A percentile compares a stretch with the other conserved stretches of the same genome.
These are phyloP conservation scores for Tinea trinotella DNA, from an alignment of 2,888 invertebrate species.

Conservation along the genomic window DNA sequence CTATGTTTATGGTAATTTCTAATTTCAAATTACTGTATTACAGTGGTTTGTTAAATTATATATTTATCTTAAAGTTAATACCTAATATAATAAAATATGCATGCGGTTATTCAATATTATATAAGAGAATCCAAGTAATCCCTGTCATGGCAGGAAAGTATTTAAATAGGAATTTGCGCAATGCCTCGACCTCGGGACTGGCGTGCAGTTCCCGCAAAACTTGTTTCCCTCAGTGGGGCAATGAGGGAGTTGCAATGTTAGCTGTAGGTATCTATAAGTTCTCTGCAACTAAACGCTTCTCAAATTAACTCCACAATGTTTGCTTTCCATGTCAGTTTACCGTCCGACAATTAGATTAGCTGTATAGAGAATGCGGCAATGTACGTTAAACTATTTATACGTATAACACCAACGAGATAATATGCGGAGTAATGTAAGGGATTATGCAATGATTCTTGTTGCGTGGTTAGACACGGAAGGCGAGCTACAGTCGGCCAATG, in stretches of 20 bases:
- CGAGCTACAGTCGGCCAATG: slow-evolving; percentile 53
- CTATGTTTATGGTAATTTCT: too few relatives aligned
- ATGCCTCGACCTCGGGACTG: slow-evolving; percentile 49
- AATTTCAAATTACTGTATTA: too few relatives aligned
- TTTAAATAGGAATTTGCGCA: slow-evolving; percentile 53
- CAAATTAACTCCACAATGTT: slow-evolving; percentile 2
- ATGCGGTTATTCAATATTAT: neutral
- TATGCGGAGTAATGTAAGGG: slow-evolving; percentile 12
- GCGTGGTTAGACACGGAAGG: slow-evolving; percentile 62
- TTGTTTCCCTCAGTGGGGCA: slow-evolving; percentile 33
- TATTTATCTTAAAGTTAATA: too few relatives aligned
- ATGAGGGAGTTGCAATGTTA: slow-evolving; percentile 2
- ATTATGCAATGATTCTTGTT: slow-evolving; percentile 44
- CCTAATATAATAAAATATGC: neutral
- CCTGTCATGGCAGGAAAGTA: slow-evolving; percentile 43
- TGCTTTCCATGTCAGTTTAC: slow-evolving; percentile 4
- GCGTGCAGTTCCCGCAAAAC: slow-evolving; percentile 50
- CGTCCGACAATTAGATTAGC: neutral
- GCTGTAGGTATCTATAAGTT: neutral
- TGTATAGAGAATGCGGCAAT: neutral
- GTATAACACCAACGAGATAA: neutral
- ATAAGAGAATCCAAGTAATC: slow-evolving; percentile 23
- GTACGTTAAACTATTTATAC: neutral
- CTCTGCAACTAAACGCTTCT: slow-evolving; percentile 1
- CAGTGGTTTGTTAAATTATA: too few relatives aligned